Percentiles rank a stretch among this genome's conserved stretches.
These are phyloP conservation scores for Hippocampus barbouri DNA, from an alignment of 2,113 vertebrate species.

Conservation along the genomic window DNA sequence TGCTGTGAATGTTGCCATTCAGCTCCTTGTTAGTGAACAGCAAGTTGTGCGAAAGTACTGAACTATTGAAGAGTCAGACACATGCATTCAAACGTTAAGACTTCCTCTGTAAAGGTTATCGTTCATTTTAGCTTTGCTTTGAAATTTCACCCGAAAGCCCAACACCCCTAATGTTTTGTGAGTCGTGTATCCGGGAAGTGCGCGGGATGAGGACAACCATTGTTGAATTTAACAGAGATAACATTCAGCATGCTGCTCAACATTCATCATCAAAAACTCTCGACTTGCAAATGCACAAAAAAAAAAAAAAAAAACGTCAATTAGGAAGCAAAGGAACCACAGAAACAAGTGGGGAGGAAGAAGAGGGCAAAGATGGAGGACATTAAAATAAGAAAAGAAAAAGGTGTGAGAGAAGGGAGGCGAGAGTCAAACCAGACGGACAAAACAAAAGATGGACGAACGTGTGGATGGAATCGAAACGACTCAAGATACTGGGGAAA, in stretches of 20 bases:
- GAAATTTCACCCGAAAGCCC: background rate
- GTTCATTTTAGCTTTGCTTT: background rate
- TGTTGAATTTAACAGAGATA: conserved; percentile 77
- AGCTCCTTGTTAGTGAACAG: too few relatives aligned
- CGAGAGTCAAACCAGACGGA: background rate
- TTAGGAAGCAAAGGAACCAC: conserved; percentile 46
- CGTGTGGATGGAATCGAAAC: conserved; percentile 30
- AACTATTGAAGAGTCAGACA: background rate
- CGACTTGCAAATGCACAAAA: conserved; percentile 68
- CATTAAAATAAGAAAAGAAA: conserved; percentile 10
- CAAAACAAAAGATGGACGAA: conserved; percentile 47
- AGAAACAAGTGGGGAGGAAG: conserved; percentile 33
- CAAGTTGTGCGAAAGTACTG: too few relatives aligned
- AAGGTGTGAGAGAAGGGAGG: background rate
- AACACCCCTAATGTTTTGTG: background rate
- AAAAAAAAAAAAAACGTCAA: conserved; percentile 30
- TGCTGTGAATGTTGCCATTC: background rate
- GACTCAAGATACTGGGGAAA: conserved; percentile 40
- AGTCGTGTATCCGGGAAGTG: conserved; percentile 66
- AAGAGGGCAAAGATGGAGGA: conserved; percentile 37
- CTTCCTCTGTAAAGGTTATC: background rate
- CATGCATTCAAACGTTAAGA: background rate
- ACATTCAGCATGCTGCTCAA: conserved; percentile 91
- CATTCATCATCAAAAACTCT: conserved; percentile 86
- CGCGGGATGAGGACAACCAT: conserved; percentile 88